These are phyloP conservation scores for Brachypalpus laphriformis DNA, from an alignment of 2,888 invertebrate species.

Conservation along the genomic window DNA sequence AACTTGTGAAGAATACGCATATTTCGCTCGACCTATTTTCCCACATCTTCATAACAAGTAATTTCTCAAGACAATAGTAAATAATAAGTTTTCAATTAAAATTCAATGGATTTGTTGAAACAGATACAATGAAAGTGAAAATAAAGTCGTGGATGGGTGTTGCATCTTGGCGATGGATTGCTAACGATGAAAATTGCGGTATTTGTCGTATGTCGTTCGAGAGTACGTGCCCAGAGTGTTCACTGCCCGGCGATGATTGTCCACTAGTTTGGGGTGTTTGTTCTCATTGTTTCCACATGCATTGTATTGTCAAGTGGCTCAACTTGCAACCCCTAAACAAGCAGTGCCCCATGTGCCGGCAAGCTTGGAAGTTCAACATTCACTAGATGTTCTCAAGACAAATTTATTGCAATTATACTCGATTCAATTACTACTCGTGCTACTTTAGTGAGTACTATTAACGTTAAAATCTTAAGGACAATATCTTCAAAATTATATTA, in stretches of 20 bases:
- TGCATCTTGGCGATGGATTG: constrained; percentile 99
- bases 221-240: constrained; percentile 98
- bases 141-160: constrained; percentile 92
- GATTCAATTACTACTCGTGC: constrained; percentile 52
- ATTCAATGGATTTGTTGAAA: constrained; percentile 61
- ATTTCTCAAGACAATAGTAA: constrained; percentile 33
- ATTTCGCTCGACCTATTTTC: constrained; percentile 68
- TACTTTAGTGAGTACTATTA: constrained; percentile 53
- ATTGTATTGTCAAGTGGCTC: constrained; percentile 99
- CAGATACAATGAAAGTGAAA: constrained; percentile 81
- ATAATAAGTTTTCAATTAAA: constrained; percentile 35
- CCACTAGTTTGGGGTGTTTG: constrained; percentile 99
- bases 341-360: constrained; percentile 98
- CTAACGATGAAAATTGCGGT: constrained; percentile 99
- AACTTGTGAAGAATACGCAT: constrained; percentile 28
- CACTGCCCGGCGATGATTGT: constrained; percentile 98
- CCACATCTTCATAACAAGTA: constrained; percentile 59
- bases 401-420: constrained; percentile 49
- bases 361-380: constrained; percentile 99
- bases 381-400: constrained; percentile 83
- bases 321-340: constrained; percentile 95
- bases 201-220: constrained; percentile 99
- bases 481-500: constrained; percentile 30
- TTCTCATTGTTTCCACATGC: constrained; percentile 99
- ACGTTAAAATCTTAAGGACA: constrained; percentile 33